Conservation (phyloP, 2,888 invertebrate genomes). For the Dicycla oo region DNA sequence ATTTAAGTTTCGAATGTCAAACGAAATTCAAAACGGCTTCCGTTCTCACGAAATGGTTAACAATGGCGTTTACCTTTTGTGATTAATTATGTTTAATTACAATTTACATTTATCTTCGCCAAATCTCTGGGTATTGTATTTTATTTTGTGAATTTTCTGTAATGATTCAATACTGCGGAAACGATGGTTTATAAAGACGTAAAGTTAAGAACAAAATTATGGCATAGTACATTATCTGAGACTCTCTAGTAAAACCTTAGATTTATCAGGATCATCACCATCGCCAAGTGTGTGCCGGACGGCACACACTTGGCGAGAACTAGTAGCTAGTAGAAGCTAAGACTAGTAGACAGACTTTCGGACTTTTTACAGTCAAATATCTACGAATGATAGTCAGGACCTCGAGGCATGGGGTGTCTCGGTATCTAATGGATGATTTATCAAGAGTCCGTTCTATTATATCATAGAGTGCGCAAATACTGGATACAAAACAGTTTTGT, state of each 20-base stretch:
- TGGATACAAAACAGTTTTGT: background rate
- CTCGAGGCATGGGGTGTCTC: background rate
- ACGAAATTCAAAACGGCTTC: constrained; percentile 36
- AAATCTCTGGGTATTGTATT: constrained; percentile 28
- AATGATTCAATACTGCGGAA: constrained; percentile 31
- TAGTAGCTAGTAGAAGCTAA: no score
- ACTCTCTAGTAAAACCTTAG: background rate
- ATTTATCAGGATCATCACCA: background rate
- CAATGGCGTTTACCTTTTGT: constrained; percentile 26
- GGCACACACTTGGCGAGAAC: no score
- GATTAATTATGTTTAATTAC: constrained; percentile 14
- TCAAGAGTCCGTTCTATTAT: background rate
- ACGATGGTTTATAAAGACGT: background rate
- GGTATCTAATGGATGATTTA: background rate
- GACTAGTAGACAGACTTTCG: no score
- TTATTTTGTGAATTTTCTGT: constrained; percentile 1
- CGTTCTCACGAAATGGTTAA: constrained; percentile 31
- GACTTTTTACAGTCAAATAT: background rate
- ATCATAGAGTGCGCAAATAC: background rate
- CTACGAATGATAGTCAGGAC: background rate
- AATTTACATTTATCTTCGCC: background rate
- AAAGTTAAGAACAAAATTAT: background rate
- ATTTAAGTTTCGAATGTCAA: constrained; percentile 11
- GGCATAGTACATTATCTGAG: background rate
- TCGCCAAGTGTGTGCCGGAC: no score